Conservation (phyloP, 2,888 invertebrate genomes). For the Gymnosoma rotundatum region DNA sequence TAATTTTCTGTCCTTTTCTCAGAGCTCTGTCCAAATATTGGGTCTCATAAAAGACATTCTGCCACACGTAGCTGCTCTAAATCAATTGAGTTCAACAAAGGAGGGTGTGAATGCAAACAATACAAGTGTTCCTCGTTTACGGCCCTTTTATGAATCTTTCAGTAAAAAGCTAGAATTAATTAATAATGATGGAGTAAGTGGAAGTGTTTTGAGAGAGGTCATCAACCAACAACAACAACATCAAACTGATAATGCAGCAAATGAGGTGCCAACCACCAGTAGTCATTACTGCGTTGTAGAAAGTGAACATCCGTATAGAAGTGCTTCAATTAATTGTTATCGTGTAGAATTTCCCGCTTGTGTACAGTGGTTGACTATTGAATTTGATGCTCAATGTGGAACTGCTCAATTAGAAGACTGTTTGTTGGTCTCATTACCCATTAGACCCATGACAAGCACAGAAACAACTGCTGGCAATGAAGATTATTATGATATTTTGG, state of each 20-base stretch:
- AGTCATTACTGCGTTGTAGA: conserved; percentile 96
- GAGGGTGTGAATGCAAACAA: conserved; percentile 71
- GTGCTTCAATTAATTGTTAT: conserved; percentile 91
- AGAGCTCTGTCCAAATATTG: conserved; percentile 93
- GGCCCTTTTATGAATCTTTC: conserved; percentile 55
- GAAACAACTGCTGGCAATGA: conserved; percentile 72
- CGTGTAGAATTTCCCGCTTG: conserved; percentile 93
- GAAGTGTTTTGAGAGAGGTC: conserved; percentile 35
- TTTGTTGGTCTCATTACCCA: conserved; percentile 87
- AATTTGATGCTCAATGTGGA: conserved; percentile 95
- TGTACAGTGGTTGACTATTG: conserved; percentile 95
- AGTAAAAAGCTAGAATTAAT: conserved; percentile 49
- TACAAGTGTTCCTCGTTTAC: conserved; percentile 51
- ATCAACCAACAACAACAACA: conserved; percentile 44
- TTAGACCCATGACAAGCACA: conserved; percentile 74
- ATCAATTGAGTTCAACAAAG: conserved; percentile 84
- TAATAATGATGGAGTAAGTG: conserved; percentile 35
- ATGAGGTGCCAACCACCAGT: conserved; percentile 85
- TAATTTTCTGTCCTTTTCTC: conserved; percentile 69
- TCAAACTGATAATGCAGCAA: conserved; percentile 58
- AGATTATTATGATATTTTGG: conserved; percentile 79
- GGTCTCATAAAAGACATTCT: conserved; percentile 93
- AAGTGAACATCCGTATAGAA: conserved; percentile 98
- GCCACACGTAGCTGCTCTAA: conserved; percentile 93
- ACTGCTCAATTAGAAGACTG: conserved; percentile 97